Evolutionary conservation across 92 coral and sea anemone species (phyloP).

Genomic region (Phymanthus crucifer): DNA sequence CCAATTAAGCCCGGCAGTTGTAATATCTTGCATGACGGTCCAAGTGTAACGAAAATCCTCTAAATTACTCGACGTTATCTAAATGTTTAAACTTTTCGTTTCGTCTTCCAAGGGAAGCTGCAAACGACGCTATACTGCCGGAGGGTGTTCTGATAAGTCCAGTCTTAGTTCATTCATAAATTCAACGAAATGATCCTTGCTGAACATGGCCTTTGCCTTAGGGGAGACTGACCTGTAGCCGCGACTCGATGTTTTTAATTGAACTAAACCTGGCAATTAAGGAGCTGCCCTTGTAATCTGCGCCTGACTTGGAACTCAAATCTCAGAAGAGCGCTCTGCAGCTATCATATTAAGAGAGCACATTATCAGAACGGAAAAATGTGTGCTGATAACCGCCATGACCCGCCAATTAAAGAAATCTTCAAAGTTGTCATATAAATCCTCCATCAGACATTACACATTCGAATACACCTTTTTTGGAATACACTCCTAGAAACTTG

Average conservation of each 20-base stretch:
- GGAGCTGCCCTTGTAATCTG: background rate
- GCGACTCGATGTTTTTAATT: slow-evolving; percentile 5
- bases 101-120: slow-evolving; percentile 1
- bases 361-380: slow-evolving; percentile 35
- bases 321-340: background rate
- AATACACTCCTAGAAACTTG: background rate
- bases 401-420: slow-evolving; percentile 31
- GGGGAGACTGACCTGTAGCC: too few species aligned
- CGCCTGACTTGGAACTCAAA: background rate
- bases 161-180: background rate
- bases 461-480: slow-evolving; percentile 25
- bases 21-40: background rate
- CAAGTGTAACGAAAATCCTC: background rate
- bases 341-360: slow-evolving; percentile 27
- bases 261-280: slow-evolving; percentile 11
- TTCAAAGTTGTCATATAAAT: slow-evolving; percentile 18
- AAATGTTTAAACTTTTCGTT: background rate
- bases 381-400: slow-evolving; percentile 33
- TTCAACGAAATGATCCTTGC: background rate
- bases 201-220: background rate
- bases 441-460: slow-evolving; percentile 1
- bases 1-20: background rate
- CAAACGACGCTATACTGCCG: background rate
- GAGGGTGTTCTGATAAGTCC: slow-evolving; percentile 5
- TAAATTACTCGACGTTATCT: slow-evolving; percentile 19